Conservation (phyloP, 1,140 invertebrate genomes). For the Sinonovacula constricta region DNA sequence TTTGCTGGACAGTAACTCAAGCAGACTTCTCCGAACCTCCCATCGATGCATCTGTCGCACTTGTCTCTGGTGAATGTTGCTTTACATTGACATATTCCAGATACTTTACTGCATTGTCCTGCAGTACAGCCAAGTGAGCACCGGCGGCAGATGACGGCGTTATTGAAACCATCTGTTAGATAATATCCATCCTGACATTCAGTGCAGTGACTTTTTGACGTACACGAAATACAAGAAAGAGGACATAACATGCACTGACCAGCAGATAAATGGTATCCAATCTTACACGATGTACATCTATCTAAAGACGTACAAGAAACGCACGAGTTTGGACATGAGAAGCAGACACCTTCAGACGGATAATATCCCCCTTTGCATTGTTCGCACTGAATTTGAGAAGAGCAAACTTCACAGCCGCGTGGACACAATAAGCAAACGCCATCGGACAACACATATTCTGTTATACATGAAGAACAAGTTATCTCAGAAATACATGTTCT, state of each 20-base stretch:
- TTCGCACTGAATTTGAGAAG: not conserved
- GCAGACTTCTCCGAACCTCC: not conserved
- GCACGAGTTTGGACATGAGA: not conserved
- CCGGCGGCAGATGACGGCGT: too few species aligned
- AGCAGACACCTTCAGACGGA: not conserved
- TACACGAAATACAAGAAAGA: not conserved
- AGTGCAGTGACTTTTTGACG: not conserved
- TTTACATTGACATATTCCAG: not conserved
- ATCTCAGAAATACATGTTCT: too few species aligned
- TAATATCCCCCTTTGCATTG: not conserved
- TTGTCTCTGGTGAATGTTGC: not conserved
- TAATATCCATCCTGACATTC: not conserved
- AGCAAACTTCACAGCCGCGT: not conserved
- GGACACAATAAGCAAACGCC: too few species aligned
- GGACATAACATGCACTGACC: not conserved
- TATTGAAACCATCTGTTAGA: too few species aligned
- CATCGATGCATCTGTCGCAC: not conserved
- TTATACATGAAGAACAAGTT: too few species aligned
- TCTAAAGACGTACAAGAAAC: not conserved
- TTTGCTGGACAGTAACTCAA: not conserved
- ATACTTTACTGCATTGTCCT: not conserved
- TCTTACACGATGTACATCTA: not conserved
- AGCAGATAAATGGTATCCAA: not conserved
- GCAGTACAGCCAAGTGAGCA: not conserved
- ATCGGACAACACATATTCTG: too few species aligned